phyloP scores from a whole-genome alignment of 2,797 vertebrate species.

The Phoxinus dragarum region DNA sequence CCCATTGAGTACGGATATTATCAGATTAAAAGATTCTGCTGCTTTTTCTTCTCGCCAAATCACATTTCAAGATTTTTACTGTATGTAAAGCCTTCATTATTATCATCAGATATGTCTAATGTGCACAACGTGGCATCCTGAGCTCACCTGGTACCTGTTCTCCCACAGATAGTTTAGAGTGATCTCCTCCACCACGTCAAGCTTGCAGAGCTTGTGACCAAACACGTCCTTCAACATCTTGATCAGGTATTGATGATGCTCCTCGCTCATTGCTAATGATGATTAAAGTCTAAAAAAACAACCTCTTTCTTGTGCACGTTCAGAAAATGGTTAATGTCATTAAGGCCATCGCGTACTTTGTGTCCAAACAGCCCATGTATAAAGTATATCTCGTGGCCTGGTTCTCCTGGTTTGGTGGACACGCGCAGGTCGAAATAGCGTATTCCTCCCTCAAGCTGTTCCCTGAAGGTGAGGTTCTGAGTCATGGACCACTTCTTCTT shows the following conservation, averaged over 20 bases:
- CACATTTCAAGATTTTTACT: not conserved
- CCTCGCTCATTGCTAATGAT: conserved; percentile 94
- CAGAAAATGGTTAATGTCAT: conserved; percentile 89
- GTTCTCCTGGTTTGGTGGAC: conserved; percentile 91
- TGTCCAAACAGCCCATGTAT: conserved; percentile 97
- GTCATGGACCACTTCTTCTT: conserved; percentile 99
- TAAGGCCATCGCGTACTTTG: conserved; percentile 89
- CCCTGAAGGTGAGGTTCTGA: conserved; percentile 93
- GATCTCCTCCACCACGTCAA: conserved; percentile 85
- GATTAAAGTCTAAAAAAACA: conserved; percentile 96
- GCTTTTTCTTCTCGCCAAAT: not conserved
- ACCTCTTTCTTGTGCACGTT: conserved; percentile 86
- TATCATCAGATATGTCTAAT: not conserved
- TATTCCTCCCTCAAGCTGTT: conserved; percentile 94
- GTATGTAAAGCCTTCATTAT: not conserved
- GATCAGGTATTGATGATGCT: conserved; percentile 87
- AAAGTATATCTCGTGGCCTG: conserved; percentile 90
- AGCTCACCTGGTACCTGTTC: conserved; percentile 86
- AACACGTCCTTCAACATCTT: conserved; percentile 87
- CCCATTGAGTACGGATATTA: not conserved
- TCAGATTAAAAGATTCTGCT: not conserved
- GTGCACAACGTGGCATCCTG: not conserved
- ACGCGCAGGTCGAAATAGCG: conserved; percentile 97
- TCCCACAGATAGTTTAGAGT: conserved; percentile 90
- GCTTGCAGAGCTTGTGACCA: conserved; percentile 85